Conservation (phyloP, 2,797 vertebrate genomes). For the Falco peregrinus region DNA sequence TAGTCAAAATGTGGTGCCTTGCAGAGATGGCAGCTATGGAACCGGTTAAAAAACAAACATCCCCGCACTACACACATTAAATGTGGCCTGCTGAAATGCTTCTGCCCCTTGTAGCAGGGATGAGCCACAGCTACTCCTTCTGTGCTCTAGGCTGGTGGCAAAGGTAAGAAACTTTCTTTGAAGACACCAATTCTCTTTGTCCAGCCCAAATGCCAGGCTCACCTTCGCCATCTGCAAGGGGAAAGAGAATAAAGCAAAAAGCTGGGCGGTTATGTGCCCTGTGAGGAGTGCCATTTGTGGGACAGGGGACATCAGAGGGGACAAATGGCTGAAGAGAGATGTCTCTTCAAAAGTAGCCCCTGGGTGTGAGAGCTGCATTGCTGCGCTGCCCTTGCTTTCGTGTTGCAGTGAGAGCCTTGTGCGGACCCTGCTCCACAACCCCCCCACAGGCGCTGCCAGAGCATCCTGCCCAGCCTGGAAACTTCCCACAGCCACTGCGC, state of each 20-base stretch:
- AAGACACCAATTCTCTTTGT: background rate
- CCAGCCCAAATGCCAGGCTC: background rate
- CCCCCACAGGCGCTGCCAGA: fast-evolving
- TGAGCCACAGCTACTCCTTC: background rate
- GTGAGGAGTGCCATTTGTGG: background rate
- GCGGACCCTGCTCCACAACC: background rate
- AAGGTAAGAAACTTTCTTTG: background rate
- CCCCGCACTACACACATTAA: fast-evolving
- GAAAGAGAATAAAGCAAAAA: background rate
- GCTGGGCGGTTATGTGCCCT: fast-evolving
- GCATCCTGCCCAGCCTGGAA: background rate
- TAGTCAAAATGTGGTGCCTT: background rate
- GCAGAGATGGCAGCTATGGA: background rate
- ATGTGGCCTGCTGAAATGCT: background rate
- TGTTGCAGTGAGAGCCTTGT: background rate
- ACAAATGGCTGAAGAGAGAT: background rate
- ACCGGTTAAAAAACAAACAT: background rate
- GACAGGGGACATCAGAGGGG: background rate
- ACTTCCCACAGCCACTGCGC: background rate
- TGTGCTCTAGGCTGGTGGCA: background rate
- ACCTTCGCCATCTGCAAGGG: fast-evolving
- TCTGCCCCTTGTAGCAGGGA: background rate
- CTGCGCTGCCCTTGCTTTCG: background rate
- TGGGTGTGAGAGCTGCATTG: background rate
- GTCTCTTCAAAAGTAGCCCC: background rate